Percentiles rank a stretch among this genome's conserved stretches.
Conservation (phyloP, 2,797 vertebrate species). For the Phrynocephalus vlangalii region DNA sequence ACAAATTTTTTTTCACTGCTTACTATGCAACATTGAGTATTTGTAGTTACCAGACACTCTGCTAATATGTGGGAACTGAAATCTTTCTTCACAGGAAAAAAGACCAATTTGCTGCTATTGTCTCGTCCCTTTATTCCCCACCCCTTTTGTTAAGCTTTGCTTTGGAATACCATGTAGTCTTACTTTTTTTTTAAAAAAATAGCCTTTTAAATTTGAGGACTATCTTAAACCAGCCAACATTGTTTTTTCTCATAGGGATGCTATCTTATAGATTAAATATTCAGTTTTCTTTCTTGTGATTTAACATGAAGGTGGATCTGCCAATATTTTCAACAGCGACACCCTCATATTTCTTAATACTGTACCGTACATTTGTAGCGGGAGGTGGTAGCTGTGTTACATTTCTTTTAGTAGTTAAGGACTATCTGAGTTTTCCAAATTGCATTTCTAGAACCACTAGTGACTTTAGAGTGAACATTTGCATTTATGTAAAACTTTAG, state of each 20-base stretch:
- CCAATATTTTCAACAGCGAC: not conserved
- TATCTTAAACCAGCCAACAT: not conserved
- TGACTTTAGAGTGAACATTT: conserved; percentile 36
- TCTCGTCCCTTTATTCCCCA: conserved; percentile 32
- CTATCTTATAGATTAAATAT: conserved; percentile 18
- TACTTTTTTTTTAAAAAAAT: not conserved
- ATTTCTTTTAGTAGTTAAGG: conserved; percentile 18
- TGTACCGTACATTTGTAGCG: not conserved
- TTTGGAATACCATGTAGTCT: not conserved
- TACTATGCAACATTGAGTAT: conserved; percentile 66
- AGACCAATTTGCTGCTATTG: conserved; percentile 67
- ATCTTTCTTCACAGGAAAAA: conserved; percentile 56
- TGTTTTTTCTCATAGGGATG: conserved; percentile 11
- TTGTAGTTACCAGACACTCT: conserved; percentile 49
- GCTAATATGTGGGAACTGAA: conserved; percentile 31
- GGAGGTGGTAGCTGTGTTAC: not conserved
- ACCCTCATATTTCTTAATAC: fast-evolving
- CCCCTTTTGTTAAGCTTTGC: conserved; percentile 8
- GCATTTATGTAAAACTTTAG: not conserved
- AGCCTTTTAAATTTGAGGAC: not conserved
- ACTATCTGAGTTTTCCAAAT: not conserved
- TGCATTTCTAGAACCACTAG: conserved; percentile 46
- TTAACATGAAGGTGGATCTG: not conserved
- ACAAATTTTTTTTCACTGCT: conserved; percentile 60
- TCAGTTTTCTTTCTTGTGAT: conserved; percentile 3